Conservation (phyloP, 2,888 invertebrate genomes). For the Asteroscopus sphinx region DNA sequence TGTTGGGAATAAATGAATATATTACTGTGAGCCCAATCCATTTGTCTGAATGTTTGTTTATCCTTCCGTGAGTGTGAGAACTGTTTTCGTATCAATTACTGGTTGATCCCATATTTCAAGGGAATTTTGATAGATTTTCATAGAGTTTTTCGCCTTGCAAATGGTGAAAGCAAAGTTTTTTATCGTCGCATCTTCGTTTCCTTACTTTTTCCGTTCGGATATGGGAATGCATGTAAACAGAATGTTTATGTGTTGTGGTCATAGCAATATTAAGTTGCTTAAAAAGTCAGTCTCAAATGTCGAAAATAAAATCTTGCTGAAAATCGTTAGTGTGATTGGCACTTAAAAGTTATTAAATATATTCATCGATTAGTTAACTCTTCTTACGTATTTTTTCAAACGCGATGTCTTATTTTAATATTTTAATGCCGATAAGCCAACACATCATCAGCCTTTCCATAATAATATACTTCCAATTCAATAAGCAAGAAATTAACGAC, state of each 20-base stretch:
- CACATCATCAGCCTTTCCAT: too few relatives aligned
- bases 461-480: constrained; percentile 22
- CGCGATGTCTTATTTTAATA: not conserved
- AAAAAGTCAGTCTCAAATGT: too few relatives aligned
- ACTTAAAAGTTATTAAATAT: too few relatives aligned
- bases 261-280: not conserved
- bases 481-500: constrained; percentile 7
- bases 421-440: not conserved
- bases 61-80: constrained; percentile 6
- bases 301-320: too few relatives aligned
- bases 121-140: constrained; percentile 22
- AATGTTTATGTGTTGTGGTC: not conserved
- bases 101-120: constrained; percentile 24
- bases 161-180: constrained; percentile 25
- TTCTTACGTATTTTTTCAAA: too few relatives aligned
- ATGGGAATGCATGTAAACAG: constrained; percentile 2
- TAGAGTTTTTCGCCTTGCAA: constrained; percentile 6
- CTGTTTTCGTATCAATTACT: constrained; percentile 38
- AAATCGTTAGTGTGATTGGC: too few relatives aligned
- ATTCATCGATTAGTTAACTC: too few relatives aligned
- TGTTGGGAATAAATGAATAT: constrained; percentile 78
- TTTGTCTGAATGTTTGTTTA: constrained; percentile 36
- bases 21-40: constrained; percentile 49
- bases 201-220: not conserved
- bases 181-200: constrained; percentile 14